Evolutionary conservation across 2,113 vertebrate genomes (phyloP).

Genomic region (Romanogobio albipinnatus): DNA sequence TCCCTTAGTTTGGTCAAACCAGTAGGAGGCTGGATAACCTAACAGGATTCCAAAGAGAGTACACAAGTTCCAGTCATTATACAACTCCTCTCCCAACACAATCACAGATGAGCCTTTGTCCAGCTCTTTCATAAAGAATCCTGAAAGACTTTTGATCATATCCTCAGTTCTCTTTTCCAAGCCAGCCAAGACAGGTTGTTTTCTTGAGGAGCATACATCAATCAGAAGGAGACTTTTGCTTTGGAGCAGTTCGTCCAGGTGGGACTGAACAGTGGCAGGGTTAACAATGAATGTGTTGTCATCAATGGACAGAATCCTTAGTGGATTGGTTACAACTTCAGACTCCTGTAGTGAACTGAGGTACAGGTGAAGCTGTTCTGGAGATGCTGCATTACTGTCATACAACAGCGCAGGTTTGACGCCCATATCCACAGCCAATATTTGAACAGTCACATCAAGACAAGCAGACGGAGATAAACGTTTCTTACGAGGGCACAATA

Average conservation of each 20-base stretch:
- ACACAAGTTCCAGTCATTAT: constrained; percentile 85
- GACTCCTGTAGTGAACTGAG: constrained; percentile 71
- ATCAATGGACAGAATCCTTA: constrained; percentile 76
- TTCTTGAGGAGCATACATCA: constrained; percentile 76
- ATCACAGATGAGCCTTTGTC: constrained; percentile 63
- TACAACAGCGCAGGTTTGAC: constrained; percentile 88
- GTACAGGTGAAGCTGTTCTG: constrained; percentile 77
- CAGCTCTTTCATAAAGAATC: constrained; percentile 64
- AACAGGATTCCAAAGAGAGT: constrained; percentile 86
- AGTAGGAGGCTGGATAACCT: constrained; percentile 86
- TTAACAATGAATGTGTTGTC: constrained; percentile 78
- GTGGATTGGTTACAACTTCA: constrained; percentile 67
- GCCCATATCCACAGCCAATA: constrained; percentile 81
- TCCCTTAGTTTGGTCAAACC: constrained; percentile 74
- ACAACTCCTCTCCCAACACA: constrained; percentile 56
- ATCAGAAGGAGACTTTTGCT: constrained; percentile 65
- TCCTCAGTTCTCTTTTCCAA: constrained; percentile 57
- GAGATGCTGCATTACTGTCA: constrained; percentile 75
- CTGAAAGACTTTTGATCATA: constrained; percentile 67
- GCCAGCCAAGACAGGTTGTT: constrained; percentile 68
- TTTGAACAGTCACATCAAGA: constrained; percentile 80
- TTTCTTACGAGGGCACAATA: constrained; percentile 71
- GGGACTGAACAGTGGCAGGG: constrained; percentile 59
- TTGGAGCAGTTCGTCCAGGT: constrained; percentile 67
- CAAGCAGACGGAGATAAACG: constrained; percentile 66